Base-by-base conservation (phyloP, 2,888 invertebrate genomes). In the Crepidodera aurea region DNA sequence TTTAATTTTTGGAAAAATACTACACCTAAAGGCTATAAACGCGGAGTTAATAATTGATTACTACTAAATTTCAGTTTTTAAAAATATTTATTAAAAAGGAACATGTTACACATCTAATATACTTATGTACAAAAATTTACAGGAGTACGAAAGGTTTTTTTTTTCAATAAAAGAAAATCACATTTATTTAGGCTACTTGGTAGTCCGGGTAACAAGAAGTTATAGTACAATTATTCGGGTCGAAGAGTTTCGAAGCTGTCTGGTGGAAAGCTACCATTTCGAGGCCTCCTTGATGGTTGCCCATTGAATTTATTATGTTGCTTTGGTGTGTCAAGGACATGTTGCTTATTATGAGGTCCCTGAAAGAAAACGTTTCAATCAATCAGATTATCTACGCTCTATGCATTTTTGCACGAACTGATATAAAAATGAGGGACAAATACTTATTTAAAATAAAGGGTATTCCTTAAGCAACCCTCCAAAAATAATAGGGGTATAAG, bases 191-290 rank as follows among this genome's bases (percentile, higher is more conserved):
- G 56, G 55, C 64, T 63, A 78, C 72, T 73, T 78, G 78, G 65
- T 81, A 81, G 65, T 81, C 81, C 1, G 73, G 66, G 62, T 81
- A 81, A 62, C 80, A 80, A 6, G 75, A 70, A 16, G 77, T 66
- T 27, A 79, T 76, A 8, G 76, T 74, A 64, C 78, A 78, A 22
- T 73, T 73, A n/a, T 22, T 22, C 1, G 79, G 74, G 57, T 82
- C 82, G 60, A 82, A 82, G 5, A 82, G 69, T 72, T 81, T 79
- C 1, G 79, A 76, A 22, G 81, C 79, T 2, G 80, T 80, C 69
- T 81, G 81, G 62, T 81, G 81, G 62, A 81, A 81, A 3, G 81
- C 78, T 6, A 75, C 73, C 78, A 82, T 80, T 50, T 82, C 82
- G 12, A 82, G 62, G 13, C 75, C 70, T 13, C 70, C 73, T 68